These are phyloP conservation scores for Conomelus anceps DNA, from an alignment of 2,888 invertebrate genomes.

Conservation along the genomic window DNA sequence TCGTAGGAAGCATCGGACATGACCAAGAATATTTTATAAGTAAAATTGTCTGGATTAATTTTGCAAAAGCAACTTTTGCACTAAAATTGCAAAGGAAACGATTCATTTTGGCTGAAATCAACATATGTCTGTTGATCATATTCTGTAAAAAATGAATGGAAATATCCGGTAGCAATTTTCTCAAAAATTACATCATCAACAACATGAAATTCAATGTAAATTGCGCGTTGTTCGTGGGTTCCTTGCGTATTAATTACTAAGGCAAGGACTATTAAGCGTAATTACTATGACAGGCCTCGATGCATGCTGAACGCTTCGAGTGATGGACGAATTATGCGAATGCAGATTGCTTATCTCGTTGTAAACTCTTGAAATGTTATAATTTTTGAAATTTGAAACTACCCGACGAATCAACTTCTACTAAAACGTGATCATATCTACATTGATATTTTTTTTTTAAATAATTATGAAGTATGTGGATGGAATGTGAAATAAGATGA, in stretches of 20 bases:
- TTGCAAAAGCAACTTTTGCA: too few relatives aligned
- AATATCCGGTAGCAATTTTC: neutral
- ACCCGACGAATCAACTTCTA: too few relatives aligned
- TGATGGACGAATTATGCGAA: neutral
- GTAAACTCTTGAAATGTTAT: neutral
- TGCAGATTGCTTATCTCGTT: neutral
- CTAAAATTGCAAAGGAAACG: neutral
- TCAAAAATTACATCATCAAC: neutral
- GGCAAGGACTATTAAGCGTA: neutral
- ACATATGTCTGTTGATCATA: neutral
- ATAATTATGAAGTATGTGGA: too few relatives aligned
- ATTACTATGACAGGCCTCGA: neutral
- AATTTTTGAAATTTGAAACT: neutral
- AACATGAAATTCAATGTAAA: neutral
- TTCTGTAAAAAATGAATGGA: neutral
- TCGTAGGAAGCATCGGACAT: neutral
- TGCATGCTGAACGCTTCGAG: neutral
- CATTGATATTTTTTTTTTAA: too few relatives aligned
- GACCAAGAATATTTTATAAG: neutral
- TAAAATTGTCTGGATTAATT: neutral
- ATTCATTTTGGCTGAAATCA: neutral
- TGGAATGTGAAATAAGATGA: too few relatives aligned
- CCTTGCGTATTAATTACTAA: neutral
- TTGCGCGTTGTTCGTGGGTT: neutral
- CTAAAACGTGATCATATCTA: too few relatives aligned